These are phyloP conservation scores for Ceryle rudis DNA, from an alignment of 2,797 vertebrate species.

Conservation along the genomic window DNA sequence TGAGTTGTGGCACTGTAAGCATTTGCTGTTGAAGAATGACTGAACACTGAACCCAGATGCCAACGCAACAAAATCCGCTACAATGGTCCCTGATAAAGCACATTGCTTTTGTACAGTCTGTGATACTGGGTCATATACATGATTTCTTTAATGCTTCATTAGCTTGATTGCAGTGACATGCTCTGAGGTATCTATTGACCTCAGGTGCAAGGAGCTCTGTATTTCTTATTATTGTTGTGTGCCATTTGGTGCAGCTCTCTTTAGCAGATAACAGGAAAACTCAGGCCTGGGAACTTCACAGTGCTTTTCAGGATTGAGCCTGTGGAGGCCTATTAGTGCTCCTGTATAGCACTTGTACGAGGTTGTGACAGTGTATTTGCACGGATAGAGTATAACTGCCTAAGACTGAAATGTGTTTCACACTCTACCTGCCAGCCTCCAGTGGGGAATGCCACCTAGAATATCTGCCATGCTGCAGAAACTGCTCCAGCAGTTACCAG, in stretches of 20 bases:
- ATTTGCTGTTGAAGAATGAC: neutral
- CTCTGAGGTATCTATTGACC: neutral
- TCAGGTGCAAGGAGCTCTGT: neutral
- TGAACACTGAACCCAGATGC: neutral
- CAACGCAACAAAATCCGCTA: neutral
- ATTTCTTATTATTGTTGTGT: neutral
- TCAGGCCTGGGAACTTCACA: neutral
- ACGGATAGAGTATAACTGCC: fast-evolving
- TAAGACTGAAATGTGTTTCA: neutral
- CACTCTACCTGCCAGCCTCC: neutral
- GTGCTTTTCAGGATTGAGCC: neutral
- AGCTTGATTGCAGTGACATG: neutral
- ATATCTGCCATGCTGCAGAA: neutral
- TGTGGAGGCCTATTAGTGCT: fast-evolving
- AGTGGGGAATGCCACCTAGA: neutral
- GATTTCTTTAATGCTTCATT: neutral
- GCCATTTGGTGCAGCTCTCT: neutral
- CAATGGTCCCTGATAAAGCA: neutral
- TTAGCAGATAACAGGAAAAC: neutral
- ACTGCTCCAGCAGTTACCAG: neutral
- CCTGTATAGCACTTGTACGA: neutral
- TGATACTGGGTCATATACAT: neutral
- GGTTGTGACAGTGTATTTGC: neutral
- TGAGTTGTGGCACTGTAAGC: neutral
- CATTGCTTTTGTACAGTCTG: neutral